These are phyloP conservation scores for Lates japonicus DNA, from an alignment of 2,797 vertebrate genomes.

Conservation along the genomic window DNA sequence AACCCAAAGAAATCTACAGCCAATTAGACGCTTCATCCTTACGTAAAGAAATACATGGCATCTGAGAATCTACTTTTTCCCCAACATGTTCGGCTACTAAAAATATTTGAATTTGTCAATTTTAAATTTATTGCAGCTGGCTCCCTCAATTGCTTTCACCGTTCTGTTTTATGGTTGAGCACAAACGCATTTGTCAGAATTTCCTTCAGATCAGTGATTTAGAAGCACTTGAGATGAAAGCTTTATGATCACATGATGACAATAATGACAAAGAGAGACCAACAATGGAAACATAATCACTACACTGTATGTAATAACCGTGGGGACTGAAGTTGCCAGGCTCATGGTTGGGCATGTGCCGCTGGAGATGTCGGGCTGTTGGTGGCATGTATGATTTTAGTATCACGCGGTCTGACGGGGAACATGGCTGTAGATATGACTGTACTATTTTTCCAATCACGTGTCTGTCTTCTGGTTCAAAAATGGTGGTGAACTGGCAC, in stretches of 20 bases:
- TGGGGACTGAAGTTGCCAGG: not conserved
- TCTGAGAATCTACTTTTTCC: not conserved
- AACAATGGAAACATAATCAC: constrained; percentile 55
- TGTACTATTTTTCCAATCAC: not conserved
- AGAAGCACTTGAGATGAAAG: constrained; percentile 6
- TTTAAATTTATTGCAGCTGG: no score
- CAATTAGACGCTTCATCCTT: not conserved
- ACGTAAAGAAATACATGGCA: not conserved
- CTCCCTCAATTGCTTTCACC: not conserved
- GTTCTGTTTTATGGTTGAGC: not conserved
- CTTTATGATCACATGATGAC: constrained; percentile 16
- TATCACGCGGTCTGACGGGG: not conserved
- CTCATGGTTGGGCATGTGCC: constrained; percentile 16
- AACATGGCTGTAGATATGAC: not conserved
- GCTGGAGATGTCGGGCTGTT: not conserved
- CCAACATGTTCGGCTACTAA: not conserved
- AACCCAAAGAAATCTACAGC: no score
- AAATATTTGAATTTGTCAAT: not conserved
- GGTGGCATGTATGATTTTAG: not conserved
- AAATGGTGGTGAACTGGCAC: not conserved
- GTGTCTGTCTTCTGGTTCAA: not conserved
- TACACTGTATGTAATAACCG: constrained; percentile 17
- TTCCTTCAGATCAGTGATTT: constrained; percentile 25
- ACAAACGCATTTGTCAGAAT: constrained; percentile 2
- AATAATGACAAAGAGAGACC: constrained; percentile 41